Evolutionary conservation across 2,113 vertebrate genomes (phyloP).

Genomic region (Diadophis punctatus): DNA sequence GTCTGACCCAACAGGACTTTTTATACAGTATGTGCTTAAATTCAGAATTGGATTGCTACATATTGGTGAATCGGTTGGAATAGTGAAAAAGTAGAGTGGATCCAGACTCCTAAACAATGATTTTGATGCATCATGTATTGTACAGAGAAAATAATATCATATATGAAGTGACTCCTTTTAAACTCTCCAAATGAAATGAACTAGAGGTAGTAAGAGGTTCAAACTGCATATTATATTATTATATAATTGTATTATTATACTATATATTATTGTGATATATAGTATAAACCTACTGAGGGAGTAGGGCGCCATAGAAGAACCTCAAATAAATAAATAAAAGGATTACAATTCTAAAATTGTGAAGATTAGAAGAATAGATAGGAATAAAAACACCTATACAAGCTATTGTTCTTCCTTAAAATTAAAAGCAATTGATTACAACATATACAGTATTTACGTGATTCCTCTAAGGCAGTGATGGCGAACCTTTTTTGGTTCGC

Average conservation of each 20-base stretch:
- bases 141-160: neutral
- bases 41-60: neutral
- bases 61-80: neutral
- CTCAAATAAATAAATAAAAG: too few species aligned
- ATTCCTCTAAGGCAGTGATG: neutral
- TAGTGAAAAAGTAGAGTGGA: neutral
- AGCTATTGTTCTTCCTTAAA: conserved; percentile 1
- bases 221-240: neutral
- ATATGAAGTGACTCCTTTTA: neutral
- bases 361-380: neutral
- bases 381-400: neutral
- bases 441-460: neutral
- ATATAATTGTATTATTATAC: too few species aligned
- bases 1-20: neutral
- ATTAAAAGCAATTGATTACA: neutral
- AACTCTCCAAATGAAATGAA: neutral
- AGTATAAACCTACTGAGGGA: neutral
- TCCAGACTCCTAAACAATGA: neutral
- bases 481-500: too few species aligned
- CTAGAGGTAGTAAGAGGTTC: neutral
- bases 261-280: neutral
- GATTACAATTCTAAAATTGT: neutral
- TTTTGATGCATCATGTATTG: neutral
- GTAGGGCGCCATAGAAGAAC: too few species aligned
- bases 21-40: neutral